Percentiles rank a stretch among this genome's conserved stretches.
These are phyloP conservation scores for Trematocara variabile DNA, from an alignment of 2,113 vertebrate genomes.

Conservation along the genomic window DNA sequence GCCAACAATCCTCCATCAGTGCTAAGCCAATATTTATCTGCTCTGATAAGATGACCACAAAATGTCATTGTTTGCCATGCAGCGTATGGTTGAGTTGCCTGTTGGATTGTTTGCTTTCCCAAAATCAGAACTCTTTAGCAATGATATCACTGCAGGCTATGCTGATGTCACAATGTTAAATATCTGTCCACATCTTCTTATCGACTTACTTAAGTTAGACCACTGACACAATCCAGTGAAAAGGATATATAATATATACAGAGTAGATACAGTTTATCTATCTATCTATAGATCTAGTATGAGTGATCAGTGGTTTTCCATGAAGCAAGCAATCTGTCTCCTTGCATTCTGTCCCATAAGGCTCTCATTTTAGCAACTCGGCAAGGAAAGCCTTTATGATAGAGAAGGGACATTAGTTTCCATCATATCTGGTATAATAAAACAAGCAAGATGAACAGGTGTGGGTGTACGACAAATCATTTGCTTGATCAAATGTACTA, in stretches of 20 bases:
- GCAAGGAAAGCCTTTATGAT: background rate
- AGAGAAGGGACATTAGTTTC: background rate
- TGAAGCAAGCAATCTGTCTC: background rate
- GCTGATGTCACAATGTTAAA: conserved; percentile 19
- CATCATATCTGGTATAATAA: background rate
- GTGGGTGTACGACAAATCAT: background rate
- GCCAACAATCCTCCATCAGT: conserved; percentile 32
- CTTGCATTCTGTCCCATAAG: background rate
- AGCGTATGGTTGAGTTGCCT: conserved; percentile 2
- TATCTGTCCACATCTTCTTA: background rate
- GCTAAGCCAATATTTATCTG: conserved; percentile 54
- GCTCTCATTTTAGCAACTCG: background rate
- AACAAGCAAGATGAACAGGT: background rate
- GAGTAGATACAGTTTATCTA: background rate
- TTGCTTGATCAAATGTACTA: background rate
- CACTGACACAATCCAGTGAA: background rate
- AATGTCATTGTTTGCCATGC: conserved; percentile 34
- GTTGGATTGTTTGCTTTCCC: conserved; percentile 24
- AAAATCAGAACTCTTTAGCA: conserved; percentile 29
- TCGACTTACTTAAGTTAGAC: background rate
- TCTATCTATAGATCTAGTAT: background rate
- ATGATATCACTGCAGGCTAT: background rate
- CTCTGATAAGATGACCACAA: conserved; percentile 45
- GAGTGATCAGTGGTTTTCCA: background rate
- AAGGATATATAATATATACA: background rate